Conservation (phyloP, 2,888 invertebrate species). For the Pachliopta kotzebuea region DNA sequence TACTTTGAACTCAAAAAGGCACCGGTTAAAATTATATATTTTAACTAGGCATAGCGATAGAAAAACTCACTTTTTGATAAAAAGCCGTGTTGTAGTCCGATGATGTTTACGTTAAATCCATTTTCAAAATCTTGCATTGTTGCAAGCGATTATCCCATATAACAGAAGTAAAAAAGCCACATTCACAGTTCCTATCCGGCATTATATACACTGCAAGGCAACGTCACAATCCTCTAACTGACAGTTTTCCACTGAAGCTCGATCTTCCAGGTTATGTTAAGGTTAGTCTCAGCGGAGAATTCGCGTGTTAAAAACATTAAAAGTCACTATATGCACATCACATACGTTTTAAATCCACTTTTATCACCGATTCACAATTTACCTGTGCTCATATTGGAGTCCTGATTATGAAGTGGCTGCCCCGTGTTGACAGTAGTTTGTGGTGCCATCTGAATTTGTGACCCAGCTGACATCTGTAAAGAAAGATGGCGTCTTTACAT, state of each 20-base stretch:
- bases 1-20: background rate
- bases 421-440: slow-evolving; percentile 92
- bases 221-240: slow-evolving; percentile 71
- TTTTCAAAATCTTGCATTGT: slow-evolving; percentile 76
- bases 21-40: slow-evolving; percentile 9
- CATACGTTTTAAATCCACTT: slow-evolving; percentile 56
- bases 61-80: slow-evolving; percentile 72
- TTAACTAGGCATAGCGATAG: slow-evolving; percentile 22
- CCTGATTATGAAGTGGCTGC: slow-evolving; percentile 94
- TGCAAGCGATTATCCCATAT: slow-evolving; percentile 62
- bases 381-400: slow-evolving; percentile 99
- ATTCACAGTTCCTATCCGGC: slow-evolving; percentile 75
- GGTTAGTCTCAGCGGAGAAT: slow-evolving; percentile 49
- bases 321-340: slow-evolving; percentile 63
- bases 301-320: slow-evolving; percentile 63
- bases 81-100: slow-evolving; percentile 67
- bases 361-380: slow-evolving; percentile 74
- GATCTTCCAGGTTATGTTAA: slow-evolving; percentile 53
- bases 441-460: slow-evolving; percentile 98
- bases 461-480: slow-evolving; percentile 97
- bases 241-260: slow-evolving; percentile 60
- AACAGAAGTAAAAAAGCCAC: slow-evolving; percentile 66
- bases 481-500: slow-evolving; percentile 81
- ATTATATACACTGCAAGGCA: slow-evolving; percentile 64
- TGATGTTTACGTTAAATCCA: slow-evolving; percentile 71